A percentile compares a stretch with the other conserved stretches of the same genome.
Conservation (phyloP, 2,797 vertebrate species). For the Spea hammondii region DNA sequence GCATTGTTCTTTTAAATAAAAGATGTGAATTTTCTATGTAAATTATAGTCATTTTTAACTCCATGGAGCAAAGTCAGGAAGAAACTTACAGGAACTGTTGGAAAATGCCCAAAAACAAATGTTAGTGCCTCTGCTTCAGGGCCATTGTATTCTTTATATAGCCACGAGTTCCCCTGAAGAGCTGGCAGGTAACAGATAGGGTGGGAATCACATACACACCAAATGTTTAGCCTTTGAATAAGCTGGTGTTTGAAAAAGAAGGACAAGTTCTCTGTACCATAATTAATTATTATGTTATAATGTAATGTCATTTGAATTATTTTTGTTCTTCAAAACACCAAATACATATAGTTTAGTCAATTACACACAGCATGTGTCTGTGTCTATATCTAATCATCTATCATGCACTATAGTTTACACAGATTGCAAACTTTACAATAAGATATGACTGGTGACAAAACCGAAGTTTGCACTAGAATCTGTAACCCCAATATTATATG, state of each 20-base stretch:
- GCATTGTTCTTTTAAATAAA: constrained; percentile 46
- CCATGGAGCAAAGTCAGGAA: constrained; percentile 18
- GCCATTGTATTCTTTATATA: constrained; percentile 11
- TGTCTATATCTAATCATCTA: no score
- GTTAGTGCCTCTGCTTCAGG: constrained; percentile 17
- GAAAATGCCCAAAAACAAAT: constrained; percentile 41
- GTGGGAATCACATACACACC: constrained; percentile 42
- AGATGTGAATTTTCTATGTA: constrained; percentile 30
- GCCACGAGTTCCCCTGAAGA: constrained; percentile 40
- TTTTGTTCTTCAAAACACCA: no score
- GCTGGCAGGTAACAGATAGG: constrained; percentile 43
- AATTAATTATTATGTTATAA: no score
- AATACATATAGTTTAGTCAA: no score
- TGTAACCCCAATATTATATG: no score
- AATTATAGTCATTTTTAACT: constrained; percentile 26
- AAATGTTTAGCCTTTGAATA: constrained; percentile 34
- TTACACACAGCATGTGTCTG: no score
- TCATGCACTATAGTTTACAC: no score
- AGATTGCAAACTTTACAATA: no score
- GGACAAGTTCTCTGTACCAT: neutral
- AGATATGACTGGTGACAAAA: no score
- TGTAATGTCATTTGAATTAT: no score
- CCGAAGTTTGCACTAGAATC: no score
- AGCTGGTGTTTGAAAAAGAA: constrained; percentile 14
- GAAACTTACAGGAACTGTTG: constrained; percentile 36